These are phyloP conservation scores for Sebastiscus albofasciatus DNA, from an alignment of 2,797 vertebrate species.

Conservation along the genomic window DNA sequence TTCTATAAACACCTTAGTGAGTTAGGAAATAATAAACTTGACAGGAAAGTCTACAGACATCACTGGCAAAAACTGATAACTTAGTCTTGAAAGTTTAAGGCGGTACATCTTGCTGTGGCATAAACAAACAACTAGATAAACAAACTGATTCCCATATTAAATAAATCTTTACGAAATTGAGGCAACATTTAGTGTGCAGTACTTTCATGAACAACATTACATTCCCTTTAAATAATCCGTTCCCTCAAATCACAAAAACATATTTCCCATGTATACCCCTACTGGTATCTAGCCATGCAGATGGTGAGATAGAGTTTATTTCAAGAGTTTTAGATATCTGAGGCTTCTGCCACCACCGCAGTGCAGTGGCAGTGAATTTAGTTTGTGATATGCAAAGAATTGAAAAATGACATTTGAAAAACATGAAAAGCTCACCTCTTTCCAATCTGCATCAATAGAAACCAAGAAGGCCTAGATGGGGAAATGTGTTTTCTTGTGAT, in stretches of 20 bases:
- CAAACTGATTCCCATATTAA: neutral
- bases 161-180: neutral
- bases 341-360: neutral
- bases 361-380: neutral
- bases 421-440: neutral
- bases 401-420: conserved; percentile 3
- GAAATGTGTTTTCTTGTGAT: neutral
- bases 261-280: neutral
- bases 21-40: conserved; percentile 36
- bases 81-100: neutral
- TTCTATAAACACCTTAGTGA: conserved; percentile 39
- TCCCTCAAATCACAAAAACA: neutral
- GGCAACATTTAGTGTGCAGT: neutral
- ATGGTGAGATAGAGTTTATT: neutral
- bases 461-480: neutral
- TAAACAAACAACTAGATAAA: conserved; percentile 4
- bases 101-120: neutral
- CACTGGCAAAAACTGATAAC: neutral
- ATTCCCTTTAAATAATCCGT: neutral
- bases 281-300: neutral
- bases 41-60: conserved; percentile 12
- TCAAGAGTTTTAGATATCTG: neutral
- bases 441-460: neutral
- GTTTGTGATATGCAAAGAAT: neutral
- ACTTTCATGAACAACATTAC: neutral